Base-by-base conservation (phyloP, 1,140 invertebrate genomes). In the Lepidurus apus region DNA sequence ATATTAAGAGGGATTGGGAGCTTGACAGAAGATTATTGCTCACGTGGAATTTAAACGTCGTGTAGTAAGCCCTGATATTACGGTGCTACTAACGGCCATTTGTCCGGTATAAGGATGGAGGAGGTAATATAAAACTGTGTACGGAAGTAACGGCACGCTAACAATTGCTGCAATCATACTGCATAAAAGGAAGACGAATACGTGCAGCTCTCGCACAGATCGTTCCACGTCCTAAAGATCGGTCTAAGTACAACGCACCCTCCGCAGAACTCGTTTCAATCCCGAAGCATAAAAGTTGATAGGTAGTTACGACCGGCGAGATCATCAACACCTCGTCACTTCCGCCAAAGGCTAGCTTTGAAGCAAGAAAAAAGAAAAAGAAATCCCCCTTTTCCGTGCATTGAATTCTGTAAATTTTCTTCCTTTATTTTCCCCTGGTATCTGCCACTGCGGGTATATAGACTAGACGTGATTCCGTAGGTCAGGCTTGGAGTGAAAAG, bases 151-250 rank as follows among this genome's bases (percentile, higher is more conserved):
- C 53, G 21, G 53, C 21, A 65, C 21, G 53, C 17, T 65, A 13
- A 65, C 53, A 65, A 65, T 65, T 65, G 53, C 53, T 21, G 53
- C 53, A 21, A 65, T 65, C 17, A 65, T 65, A 65, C 53, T 21
- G 53, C 17, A n/a, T 65, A 65, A n/a, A 65, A 65, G 21, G 5
- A n/a, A 65, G 53, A 21, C 53, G 53, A n/a, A 65, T 65, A 65
- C 21, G 21, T 13, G 21, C 17, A 65, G 53, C 13, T 65, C 8
- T 65, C 53, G 17, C 21, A 21, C 17, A 21, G 21, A 65, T 7
- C 53, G 53, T 65, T 65, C 53, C 53, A 4, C 53, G 21, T 21
- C 53, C 53, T 65, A 65, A 65, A 65, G 53, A 65, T 65, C 21
- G 53, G 53, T n/a, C 17, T 65, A 65, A 21, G 17, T n/a, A 65